Percentiles rank a stretch among this genome's conserved stretches.
phyloP scores from a whole-genome alignment of 2,888 invertebrate species.

The Tanypteryx hageni region DNA sequence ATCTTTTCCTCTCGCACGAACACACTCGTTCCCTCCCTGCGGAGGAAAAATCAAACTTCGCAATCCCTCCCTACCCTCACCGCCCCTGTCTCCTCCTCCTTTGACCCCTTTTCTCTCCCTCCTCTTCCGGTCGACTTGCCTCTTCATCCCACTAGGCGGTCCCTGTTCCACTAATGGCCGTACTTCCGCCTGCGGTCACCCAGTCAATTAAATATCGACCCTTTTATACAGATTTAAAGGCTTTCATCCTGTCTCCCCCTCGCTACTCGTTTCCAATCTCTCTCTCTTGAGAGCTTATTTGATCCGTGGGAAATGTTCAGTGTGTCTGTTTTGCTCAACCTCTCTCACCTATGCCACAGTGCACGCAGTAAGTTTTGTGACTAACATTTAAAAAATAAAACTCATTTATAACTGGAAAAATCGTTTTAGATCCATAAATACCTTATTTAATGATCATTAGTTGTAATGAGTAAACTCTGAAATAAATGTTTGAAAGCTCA shows the following conservation, averaged over 20 bases:
- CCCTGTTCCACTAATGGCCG: not conserved
- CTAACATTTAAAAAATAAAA: no score
- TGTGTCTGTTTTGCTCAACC: no score
- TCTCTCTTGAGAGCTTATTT: not conserved
- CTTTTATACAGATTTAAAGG: not conserved
- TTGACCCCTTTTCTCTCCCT: not conserved
- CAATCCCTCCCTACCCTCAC: not conserved
- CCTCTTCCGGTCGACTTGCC: conserved; percentile 15
- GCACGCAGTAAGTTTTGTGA: no score
- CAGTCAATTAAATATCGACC: not conserved
- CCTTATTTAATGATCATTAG: no score
- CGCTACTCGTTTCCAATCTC: not conserved
- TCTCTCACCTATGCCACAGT: no score
- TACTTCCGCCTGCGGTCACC: not conserved
- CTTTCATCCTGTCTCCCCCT: not conserved
- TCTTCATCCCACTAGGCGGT: not conserved
- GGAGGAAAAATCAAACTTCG: not conserved
- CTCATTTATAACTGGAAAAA: no score
- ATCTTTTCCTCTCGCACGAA: conserved; percentile 8
- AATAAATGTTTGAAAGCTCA: no score
- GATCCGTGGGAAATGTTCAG: not conserved
- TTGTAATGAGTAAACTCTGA: no score
- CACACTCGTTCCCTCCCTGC: conserved; percentile 3
- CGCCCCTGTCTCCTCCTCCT: not conserved
- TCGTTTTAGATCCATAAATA: no score